phyloP scores from a whole-genome alignment of 2,888 invertebrate genomes.

The Hydrotaea cyrtoneurina region DNA sequence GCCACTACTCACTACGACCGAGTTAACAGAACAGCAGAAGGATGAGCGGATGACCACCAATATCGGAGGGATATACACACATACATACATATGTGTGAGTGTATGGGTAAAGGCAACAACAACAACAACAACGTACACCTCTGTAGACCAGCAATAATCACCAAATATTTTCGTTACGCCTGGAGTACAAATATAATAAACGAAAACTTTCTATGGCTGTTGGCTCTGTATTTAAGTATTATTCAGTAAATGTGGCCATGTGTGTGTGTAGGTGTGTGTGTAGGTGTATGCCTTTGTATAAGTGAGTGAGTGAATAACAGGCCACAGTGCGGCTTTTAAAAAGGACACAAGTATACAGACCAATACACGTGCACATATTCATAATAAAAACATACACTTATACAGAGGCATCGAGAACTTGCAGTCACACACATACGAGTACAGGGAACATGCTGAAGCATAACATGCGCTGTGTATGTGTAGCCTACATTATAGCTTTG shows the following conservation, averaged over 20 bases:
- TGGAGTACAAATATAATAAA: slow-evolving; percentile 12
- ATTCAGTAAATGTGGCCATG: neutral
- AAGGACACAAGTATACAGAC: no score
- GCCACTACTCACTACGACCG: no score
- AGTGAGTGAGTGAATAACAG: neutral
- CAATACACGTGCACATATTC: no score
- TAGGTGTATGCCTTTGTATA: neutral
- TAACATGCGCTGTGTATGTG: no score
- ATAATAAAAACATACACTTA: no score
- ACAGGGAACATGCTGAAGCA: no score
- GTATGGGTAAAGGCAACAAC: neutral
- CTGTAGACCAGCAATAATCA: neutral
- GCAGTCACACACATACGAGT: no score
- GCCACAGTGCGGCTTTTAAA: slow-evolving; percentile 40
- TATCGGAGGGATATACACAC: no score
- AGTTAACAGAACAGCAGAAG: no score
- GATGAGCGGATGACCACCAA: neutral
- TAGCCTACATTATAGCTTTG: no score
- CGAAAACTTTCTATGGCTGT: neutral
- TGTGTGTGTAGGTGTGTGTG: neutral
- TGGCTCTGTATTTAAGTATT: no score
- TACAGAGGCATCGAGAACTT: no score
- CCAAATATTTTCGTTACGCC: slow-evolving; percentile 11
- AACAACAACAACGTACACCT: neutral
- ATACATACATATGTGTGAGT: neutral